Conservation (phyloP, 2,888 invertebrate species). For the Nasonovia ribisnigri region DNA sequence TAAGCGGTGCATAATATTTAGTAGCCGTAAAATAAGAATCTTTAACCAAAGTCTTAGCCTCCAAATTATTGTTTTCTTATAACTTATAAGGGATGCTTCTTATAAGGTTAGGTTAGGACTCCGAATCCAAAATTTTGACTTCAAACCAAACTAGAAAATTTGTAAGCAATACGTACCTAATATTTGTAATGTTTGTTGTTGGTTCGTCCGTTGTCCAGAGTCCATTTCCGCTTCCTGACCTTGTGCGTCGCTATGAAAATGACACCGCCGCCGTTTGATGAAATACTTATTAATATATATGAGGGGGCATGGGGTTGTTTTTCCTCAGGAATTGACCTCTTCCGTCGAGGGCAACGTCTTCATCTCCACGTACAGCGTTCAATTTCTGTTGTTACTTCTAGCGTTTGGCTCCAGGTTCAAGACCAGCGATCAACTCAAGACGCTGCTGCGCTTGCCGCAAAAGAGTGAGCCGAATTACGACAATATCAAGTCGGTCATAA, state of each 20-base stretch:
- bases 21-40: no score
- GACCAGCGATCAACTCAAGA: constrained; percentile 30
- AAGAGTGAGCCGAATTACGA: neutral
- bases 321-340: constrained; percentile 18
- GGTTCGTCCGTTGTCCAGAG: neutral
- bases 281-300: neutral
- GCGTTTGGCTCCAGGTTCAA: constrained; percentile 21
- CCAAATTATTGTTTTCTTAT: no score
- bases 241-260: neutral
- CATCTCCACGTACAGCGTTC: constrained; percentile 38
- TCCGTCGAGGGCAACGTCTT: constrained; percentile 37
- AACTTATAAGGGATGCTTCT: no score
- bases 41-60: no score
- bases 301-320: neutral
- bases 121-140: no score
- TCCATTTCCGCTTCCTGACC: neutral
- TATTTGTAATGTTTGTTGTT: no score
- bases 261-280: neutral
- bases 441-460: neutral
- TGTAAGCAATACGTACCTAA: no score
- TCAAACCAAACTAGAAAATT: no score
- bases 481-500: neutral
- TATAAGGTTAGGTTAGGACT: no score
- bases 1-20: no score
- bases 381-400: constrained; percentile 31